Evolutionary conservation across 2,888 invertebrate species (phyloP).

Genomic region (Melieria crassipennis): DNA sequence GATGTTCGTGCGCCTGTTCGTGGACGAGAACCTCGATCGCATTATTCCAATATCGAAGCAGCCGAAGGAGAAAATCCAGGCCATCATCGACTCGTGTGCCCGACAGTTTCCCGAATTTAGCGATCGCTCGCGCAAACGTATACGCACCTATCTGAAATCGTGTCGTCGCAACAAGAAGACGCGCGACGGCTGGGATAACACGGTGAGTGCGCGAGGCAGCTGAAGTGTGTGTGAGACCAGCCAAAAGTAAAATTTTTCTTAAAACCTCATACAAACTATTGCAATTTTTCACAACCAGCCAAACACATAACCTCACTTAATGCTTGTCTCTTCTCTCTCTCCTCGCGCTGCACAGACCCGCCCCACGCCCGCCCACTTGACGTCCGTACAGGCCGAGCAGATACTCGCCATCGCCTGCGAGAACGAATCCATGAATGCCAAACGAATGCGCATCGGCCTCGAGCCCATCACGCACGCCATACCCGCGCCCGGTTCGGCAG

Average conservation of each 20-base stretch:
- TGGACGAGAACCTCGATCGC: constrained; percentile 95
- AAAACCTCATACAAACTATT: too few relatives aligned
- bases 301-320: too few relatives aligned
- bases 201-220: constrained; percentile 70
- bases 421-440: constrained; percentile 97
- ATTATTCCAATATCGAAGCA: constrained; percentile 98
- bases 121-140: constrained; percentile 92
- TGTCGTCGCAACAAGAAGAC: constrained; percentile 94
- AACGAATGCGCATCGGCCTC: constrained; percentile 94
- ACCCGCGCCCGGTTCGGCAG: constrained; percentile 67
- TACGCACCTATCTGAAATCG: constrained; percentile 94
- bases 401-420: constrained; percentile 96
- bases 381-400: constrained; percentile 96
- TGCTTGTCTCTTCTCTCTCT: too few relatives aligned
- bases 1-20: constrained; percentile 98
- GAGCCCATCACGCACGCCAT: constrained; percentile 94
- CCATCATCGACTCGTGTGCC: constrained; percentile 96
- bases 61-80: constrained; percentile 97
- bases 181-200: constrained; percentile 89
- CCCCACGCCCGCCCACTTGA: constrained; percentile 95
- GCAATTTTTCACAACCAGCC: too few relatives aligned
- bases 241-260: not conserved
- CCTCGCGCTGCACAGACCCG: constrained; percentile 73
- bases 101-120: constrained; percentile 97
- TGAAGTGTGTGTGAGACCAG: not conserved